A percentile compares a stretch with the other conserved stretches of the same genome.
These are phyloP conservation scores for Dinothrombium tinctorium DNA, from an alignment of 1,140 invertebrate genomes.

Conservation along the genomic window DNA sequence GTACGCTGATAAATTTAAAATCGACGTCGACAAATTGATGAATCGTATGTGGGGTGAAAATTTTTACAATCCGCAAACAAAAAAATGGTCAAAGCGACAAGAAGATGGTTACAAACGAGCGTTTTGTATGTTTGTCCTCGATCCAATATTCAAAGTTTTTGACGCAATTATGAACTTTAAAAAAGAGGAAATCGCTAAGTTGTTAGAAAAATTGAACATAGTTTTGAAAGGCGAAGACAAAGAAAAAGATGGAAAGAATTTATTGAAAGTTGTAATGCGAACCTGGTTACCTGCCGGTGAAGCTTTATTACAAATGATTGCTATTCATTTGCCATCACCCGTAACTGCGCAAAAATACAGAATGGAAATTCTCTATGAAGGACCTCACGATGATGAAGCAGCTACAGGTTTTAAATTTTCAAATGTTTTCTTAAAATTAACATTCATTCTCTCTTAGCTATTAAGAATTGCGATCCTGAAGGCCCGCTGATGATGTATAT, in stretches of 20 bases:
- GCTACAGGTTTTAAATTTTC: too few relatives aligned
- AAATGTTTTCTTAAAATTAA: too few relatives aligned
- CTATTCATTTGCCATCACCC: constrained; percentile 94
- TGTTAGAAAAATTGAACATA: constrained; percentile 72
- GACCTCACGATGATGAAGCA: constrained; percentile 87
- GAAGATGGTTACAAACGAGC: constrained; percentile 63
- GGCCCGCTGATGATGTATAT: constrained; percentile 99
- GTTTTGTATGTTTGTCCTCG: constrained; percentile 94
- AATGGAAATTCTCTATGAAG: constrained; percentile 97
- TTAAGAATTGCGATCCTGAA: constrained; percentile 75
- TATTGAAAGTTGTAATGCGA: constrained; percentile 89
- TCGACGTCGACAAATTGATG: constrained; percentile 92
- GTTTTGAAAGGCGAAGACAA: constrained; percentile 79
- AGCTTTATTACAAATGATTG: constrained; percentile 98
- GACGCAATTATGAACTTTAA: constrained; percentile 93
- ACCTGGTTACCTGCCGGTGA: constrained; percentile 98
- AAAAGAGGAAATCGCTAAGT: constrained; percentile 70
- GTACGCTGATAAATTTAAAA: constrained; percentile 96
- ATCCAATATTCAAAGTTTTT: constrained; percentile 97
- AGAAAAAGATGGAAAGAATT: constrained; percentile 76
- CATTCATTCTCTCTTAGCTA: too few relatives aligned
- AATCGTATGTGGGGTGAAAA: constrained; percentile 79
- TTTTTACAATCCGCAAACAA: constrained; percentile 89
- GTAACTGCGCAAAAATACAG: constrained; percentile 96
- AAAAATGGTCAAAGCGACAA: constrained; percentile 91